Base-by-base conservation (phyloP, 2,888 invertebrate species). In the Tetanocera ferruginea region DNA sequence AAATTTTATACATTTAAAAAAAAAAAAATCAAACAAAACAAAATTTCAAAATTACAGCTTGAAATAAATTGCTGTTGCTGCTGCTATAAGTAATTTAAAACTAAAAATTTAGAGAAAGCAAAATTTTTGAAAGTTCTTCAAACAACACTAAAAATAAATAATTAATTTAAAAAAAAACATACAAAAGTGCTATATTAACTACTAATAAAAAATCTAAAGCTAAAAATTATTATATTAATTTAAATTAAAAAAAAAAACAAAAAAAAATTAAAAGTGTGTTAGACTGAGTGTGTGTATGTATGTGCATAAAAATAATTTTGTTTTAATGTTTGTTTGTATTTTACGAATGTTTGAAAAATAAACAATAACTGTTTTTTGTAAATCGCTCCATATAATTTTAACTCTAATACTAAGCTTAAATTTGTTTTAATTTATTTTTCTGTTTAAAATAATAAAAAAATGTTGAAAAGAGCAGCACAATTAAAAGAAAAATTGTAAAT, bases 161-260 rank as follows among this genome's bases (percentile, higher is more conserved):
- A 62, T 55, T 69, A 79, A 78, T 69, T 78, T 77, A 76, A 76
- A 72, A 23, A 37, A 67, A 37, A 49, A n/a, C n/a, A n/a, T 37
- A 49, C 37, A 49, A 78, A 78, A 78, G 72, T 78, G 78, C 78
- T 78, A 78, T 78, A 78, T 78, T 78, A 78, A 76, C 67, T 76
- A 78, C 76, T 78, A 78, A 78, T 52, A 76, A 55, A 28, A 71
- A 60, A 69, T 28, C 28, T 71, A 11, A 66, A 34, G 51, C 55
- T 60, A 43, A 49, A 52, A 70, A 62, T 62, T 28, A 6, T 19
- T 49, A 9, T 9, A 49, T 23, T 34, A 66, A 66, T 14, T 66
- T 34, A 66, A 34, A 66, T 25, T 64, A 77, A 66, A 60, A 57
- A 28, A 69, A n/a, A 43, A 73, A 55, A 43, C 3, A 23, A 34